Conservation (phyloP, 2,888 invertebrate species). For the Pilophorus perplexus region DNA sequence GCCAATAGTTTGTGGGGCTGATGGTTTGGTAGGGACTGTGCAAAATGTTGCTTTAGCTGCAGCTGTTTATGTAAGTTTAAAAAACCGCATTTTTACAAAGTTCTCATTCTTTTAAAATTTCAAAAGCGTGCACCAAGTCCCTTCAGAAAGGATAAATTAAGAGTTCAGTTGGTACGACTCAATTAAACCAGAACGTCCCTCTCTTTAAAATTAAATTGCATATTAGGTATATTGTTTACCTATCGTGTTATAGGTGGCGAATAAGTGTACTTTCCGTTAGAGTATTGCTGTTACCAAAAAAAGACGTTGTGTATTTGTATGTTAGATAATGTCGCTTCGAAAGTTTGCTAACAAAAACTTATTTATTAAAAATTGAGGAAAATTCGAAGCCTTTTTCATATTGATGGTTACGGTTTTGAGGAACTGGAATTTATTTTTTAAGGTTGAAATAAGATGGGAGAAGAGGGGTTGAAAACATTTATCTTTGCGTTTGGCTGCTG, state of each 20-base stretch:
- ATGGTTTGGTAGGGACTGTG: too few species aligned
- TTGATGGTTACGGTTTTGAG: conserved; percentile 3
- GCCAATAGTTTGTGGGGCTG: too few species aligned
- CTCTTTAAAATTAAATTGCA: too few species aligned
- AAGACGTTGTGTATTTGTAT: conserved; percentile 22
- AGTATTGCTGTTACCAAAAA: conserved; percentile 21
- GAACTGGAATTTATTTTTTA: conserved; percentile 26
- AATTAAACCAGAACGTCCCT: too few species aligned
- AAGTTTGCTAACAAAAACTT: conserved; percentile 11
- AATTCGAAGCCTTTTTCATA: conserved; percentile 7
- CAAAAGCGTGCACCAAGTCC: too few species aligned
- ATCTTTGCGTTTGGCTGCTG: too few species aligned
- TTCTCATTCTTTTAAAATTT: too few species aligned
- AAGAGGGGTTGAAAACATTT: too few species aligned
- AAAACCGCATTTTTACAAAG: too few species aligned
- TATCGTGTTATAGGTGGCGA: conserved; percentile 15
- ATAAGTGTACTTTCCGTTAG: conserved; percentile 33
- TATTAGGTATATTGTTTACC: background rate
- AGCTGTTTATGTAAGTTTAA: too few species aligned
- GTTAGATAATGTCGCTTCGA: conserved; percentile 28
- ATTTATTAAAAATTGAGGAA: background rate
- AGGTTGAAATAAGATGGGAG: background rate
- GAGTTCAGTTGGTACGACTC: background rate
- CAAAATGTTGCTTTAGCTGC: too few species aligned
- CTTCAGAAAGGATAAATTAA: too few species aligned